Evolutionary conservation across 2,888 invertebrate genomes (phyloP).

Genomic region (Parnassius orleans): DNA sequence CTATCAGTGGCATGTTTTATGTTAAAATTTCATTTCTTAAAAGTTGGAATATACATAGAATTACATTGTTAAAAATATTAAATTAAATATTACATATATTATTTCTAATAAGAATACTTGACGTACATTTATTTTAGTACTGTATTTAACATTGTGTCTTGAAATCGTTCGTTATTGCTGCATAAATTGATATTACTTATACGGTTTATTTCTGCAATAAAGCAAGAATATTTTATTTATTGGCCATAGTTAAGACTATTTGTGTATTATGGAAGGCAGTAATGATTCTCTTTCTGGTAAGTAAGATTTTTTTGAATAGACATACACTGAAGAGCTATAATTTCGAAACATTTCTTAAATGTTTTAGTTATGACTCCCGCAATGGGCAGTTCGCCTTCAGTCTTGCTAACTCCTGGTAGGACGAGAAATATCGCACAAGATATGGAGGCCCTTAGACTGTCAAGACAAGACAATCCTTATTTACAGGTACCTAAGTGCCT

Average conservation of each 20-base stretch:
- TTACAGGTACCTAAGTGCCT: conserved; percentile 80
- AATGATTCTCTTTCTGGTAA: conserved; percentile 68
- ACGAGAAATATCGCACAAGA: conserved; percentile 90
- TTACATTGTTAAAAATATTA: background rate
- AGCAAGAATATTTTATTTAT: conserved; percentile 1
- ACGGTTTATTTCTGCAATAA: background rate
- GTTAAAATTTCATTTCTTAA: no score
- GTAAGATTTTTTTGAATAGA: conserved; percentile 29
- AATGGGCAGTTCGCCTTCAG: conserved; percentile 74
- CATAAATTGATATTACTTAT: background rate
- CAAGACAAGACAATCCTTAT: conserved; percentile 92
- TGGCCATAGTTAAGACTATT: background rate
- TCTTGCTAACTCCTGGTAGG: conserved; percentile 86
- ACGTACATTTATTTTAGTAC: background rate
- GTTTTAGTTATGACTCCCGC: conserved; percentile 58
- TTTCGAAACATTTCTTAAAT: background rate
- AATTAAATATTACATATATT: background rate
- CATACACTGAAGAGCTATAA: background rate
- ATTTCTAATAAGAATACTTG: background rate
- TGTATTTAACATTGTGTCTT: background rate
- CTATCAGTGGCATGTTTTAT: no score
- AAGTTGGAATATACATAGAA: no score
- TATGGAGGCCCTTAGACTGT: conserved; percentile 90
- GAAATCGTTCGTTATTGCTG: background rate
- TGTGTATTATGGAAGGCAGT: conserved; percentile 59